Conservation (phyloP, 1,140 invertebrate species). For the Sinonovacula constricta region DNA sequence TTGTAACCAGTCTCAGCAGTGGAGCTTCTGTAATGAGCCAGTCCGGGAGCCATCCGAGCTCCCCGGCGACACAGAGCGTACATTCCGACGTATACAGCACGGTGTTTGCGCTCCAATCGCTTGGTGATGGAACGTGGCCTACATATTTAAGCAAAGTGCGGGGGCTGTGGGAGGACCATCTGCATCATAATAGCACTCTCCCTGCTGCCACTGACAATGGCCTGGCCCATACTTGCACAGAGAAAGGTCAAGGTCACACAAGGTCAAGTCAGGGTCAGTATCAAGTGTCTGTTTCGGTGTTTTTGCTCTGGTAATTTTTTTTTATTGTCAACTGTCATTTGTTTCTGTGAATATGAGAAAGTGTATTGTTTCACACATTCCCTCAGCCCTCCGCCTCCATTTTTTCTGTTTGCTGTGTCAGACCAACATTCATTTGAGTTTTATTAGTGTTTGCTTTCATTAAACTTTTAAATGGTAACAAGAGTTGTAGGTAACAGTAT, state of each 20-base stretch:
- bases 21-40: neutral
- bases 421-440: no score
- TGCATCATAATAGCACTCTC: constrained; percentile 48
- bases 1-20: no score
- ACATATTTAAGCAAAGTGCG: constrained; percentile 73
- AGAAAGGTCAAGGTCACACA: constrained; percentile 44
- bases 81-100: constrained; percentile 76
- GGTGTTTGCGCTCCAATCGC: constrained; percentile 73
- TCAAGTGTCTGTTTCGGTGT: no score
- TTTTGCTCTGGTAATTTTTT: no score
- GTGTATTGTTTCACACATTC: no score
- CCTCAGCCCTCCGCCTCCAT: no score
- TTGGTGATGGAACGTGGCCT: constrained; percentile 66
- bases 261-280: constrained; percentile 55
- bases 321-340: no score
- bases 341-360: no score
- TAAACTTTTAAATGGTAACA: no score
- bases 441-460: no score
- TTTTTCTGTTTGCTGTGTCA: no score
- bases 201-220: constrained; percentile 48
- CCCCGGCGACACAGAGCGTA: constrained; percentile 59
- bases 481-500: no score
- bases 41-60: neutral
- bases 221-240: constrained; percentile 24
- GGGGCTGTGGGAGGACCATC: constrained; percentile 72